Percentiles rank a stretch among this genome's conserved stretches.
These are phyloP conservation scores for Parus major DNA, from an alignment of 2,113 vertebrate genomes.

Conservation along the genomic window DNA sequence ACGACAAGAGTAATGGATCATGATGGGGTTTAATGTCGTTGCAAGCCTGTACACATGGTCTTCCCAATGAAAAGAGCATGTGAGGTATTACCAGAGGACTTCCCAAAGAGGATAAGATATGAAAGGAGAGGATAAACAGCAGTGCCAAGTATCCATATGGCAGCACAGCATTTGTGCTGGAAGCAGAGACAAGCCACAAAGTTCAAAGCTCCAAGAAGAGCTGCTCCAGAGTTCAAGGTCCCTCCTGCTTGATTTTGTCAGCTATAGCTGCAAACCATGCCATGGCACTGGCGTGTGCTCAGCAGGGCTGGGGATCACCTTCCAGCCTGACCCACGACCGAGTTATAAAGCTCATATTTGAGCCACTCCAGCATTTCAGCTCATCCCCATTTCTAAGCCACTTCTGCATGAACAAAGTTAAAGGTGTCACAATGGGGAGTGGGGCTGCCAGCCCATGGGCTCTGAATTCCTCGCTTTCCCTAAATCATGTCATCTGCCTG, in stretches of 20 bases:
- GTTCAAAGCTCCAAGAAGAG: conserved; percentile 38
- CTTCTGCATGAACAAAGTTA: neutral
- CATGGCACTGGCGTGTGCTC: neutral
- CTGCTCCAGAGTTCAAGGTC: conserved; percentile 25
- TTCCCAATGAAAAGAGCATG: neutral
- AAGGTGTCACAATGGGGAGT: fast-evolving
- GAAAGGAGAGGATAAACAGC: neutral
- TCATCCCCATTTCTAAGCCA: neutral
- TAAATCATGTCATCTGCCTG: conserved; percentile 54
- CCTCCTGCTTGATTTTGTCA: neutral
- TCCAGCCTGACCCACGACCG: fast-evolving
- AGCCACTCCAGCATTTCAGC: neutral
- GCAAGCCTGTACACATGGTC: neutral
- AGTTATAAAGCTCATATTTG: neutral
- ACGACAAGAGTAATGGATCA: neutral
- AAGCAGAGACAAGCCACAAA: neutral
- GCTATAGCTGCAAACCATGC: neutral
- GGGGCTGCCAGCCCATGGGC: neutral
- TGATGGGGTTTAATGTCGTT: neutral
- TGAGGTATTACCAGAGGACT: conserved; percentile 5
- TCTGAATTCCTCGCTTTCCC: conserved; percentile 34
- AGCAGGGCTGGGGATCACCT: neutral
- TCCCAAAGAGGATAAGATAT: conserved; percentile 30
- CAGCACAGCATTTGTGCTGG: neutral
- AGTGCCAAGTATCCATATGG: neutral